Base-by-base conservation (phyloP, 2,113 vertebrate species). In the Uria aalge region DNA sequence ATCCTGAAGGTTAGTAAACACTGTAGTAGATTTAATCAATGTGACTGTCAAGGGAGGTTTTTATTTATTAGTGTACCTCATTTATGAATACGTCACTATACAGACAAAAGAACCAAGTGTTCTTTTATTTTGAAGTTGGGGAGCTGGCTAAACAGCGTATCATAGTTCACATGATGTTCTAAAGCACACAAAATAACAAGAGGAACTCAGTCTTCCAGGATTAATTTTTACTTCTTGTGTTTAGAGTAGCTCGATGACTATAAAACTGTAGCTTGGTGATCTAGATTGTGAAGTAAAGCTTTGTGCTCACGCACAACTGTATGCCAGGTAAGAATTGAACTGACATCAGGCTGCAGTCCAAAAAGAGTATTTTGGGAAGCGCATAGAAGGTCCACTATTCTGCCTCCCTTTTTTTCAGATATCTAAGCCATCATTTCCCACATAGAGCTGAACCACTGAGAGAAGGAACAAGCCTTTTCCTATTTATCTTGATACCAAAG, bases 81-180 rank as follows among this genome's bases (percentile, higher is more conserved):
- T 36, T 14, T 71, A 62, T 38, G 52, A 77, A 60, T n/a, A 38
- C 3, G 81, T 62, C 15, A 27, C 21, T 40, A 19, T 22, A 22
- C 21, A 73, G 20, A 38, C 30, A 64, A 73, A 68, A 4, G 87
- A 90, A 36, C 18, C 6, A 84, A 64, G 1, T 41, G 8, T n/a
- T 55, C 12, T 66, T 57, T 82, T 3, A 66, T 56, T 81, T 57
- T 38, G 40, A 21, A 55, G 3, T 23, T 48, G 32, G 32, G 15
- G 22, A 69, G 11, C 13, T 52, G 23, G 17, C 18, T 62, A 63
- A 78, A n/a, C 6, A 85, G 23, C 2, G 1, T 72, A 29, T 55
- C 0, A 0, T 26, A 55, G 15, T 21, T 64, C 55, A 45, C 0
- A 4, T 11, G 4, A 29, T n/a, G 14, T 12, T 90, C 15, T 57